Evolutionary conservation across 2,888 invertebrate genomes (phyloP), one percentile per base, ranked within the genome.

Genomic region (Apamea anceps): DNA sequence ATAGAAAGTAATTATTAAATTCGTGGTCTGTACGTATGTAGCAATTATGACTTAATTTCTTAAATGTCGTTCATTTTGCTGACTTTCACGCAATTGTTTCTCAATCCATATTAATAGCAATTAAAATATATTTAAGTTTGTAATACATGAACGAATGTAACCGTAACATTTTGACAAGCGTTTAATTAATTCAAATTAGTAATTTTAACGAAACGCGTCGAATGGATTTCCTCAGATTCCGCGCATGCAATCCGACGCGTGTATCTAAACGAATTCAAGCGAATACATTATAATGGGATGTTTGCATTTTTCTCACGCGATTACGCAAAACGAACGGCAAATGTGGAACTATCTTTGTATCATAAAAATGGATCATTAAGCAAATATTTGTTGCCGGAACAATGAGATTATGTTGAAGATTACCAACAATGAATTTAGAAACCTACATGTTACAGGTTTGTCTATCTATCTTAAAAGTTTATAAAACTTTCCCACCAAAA

Each of bases 251-350:
- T 68, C 42, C 18, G 60, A 67, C 65, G 60, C 68, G 25, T 78
- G 77, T 77, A 75, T 73, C 80, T 75, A 70, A 85, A 80, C 48
- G 80, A 79, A 84, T 75, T 65, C 60, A 77, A 70, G 72, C 28
- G 57, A 42, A 78, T 73, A 63, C 15, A 79, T 72, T 80, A 70
- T 63, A 77, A 68, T 75, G 87, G 80, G 87, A 86, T 86, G 83
- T 88, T 88, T 77, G 87, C 77, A 88, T 89, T 87, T 86, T 91
- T 93, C 93, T 88, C 93, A 93, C 93, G 92, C 89, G 84, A 90
- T 93, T 91, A 89, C 85, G 87, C 87, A 91, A 90, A 89, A 79
- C 79, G 62, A 75, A 86, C 28, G 51, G 70, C 51, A 60, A 89
- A 85, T 82, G 77, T 79, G 72, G 82, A 80, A 84, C 67, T 84